A percentile compares a stretch with the other conserved stretches of the same genome.
Conservation (phyloP, 2,113 vertebrate species). For the Pituophis catenifer region DNA sequence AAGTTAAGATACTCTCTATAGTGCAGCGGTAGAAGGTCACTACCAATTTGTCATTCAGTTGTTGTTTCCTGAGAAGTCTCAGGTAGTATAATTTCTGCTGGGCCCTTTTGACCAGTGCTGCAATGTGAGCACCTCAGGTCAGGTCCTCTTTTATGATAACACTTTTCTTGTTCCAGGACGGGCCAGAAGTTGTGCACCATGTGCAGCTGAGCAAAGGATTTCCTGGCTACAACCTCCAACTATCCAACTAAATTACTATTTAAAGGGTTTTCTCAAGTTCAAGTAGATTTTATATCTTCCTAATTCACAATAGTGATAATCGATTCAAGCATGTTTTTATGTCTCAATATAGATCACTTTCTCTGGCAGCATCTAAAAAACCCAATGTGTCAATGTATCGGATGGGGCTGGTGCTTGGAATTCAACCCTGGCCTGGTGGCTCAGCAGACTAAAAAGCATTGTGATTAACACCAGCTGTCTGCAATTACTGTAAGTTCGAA, state of each 20-base stretch:
- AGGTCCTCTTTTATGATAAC: no score
- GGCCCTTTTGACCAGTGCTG: no score
- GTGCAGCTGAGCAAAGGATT: not conserved
- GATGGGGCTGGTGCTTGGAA: not conserved
- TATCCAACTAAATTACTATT: not conserved
- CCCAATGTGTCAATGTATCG: not conserved
- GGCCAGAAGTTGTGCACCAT: not conserved
- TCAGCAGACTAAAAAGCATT: no score
- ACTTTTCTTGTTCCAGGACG: not conserved
- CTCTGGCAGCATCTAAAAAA: not conserved
- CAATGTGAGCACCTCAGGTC: no score
- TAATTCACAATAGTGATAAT: not conserved
- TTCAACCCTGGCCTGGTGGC: not conserved
- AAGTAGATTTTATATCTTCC: not conserved
- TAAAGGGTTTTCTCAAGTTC: not conserved
- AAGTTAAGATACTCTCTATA: no score
- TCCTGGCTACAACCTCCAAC: not conserved
- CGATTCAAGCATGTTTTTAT: not conserved
- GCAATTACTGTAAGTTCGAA: no score
- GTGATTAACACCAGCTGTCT: no score
- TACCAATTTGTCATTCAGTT: no score
- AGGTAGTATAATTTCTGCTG: no score
- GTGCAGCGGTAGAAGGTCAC: no score
- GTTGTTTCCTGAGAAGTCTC: no score
- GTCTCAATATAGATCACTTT: not conserved